These are phyloP conservation scores for Tuta absoluta DNA, from an alignment of 2,888 invertebrate species.

Conservation along the genomic window DNA sequence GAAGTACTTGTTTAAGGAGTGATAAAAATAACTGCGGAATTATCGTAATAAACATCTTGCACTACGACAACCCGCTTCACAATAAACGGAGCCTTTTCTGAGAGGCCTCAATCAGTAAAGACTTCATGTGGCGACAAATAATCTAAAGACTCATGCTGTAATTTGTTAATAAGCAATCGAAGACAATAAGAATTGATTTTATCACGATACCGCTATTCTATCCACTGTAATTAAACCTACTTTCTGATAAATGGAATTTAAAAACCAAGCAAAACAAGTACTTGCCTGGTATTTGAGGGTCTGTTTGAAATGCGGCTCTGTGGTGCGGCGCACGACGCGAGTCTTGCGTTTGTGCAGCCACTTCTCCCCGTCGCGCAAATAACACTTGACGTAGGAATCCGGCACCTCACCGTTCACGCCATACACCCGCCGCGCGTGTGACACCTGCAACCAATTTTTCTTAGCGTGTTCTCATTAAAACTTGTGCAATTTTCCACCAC, in stretches of 20 bases:
- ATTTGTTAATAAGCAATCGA: too few relatives aligned
- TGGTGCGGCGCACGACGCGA: slow-evolving; percentile 88
- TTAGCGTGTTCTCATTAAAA: slow-evolving; percentile 16
- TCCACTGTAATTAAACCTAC: background rate
- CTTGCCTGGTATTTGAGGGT: slow-evolving; percentile 90
- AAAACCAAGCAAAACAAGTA: background rate
- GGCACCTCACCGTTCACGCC: slow-evolving; percentile 86
- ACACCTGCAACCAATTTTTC: slow-evolving; percentile 55
- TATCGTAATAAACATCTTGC: too few relatives aligned
- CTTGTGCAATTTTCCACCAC: background rate
- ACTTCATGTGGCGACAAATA: too few relatives aligned
- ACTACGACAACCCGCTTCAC: too few relatives aligned
- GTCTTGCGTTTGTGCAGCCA: slow-evolving; percentile 96
- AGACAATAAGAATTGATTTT: too few relatives aligned
- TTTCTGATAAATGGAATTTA: background rate
- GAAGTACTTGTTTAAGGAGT: too few relatives aligned
- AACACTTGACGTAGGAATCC: slow-evolving; percentile 97
- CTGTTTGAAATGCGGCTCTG: slow-evolving; percentile 93
- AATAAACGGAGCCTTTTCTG: too few relatives aligned
- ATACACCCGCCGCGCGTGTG: slow-evolving; percentile 73
- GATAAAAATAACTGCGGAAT: too few relatives aligned
- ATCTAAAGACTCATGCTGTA: too few relatives aligned
- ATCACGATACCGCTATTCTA: too few relatives aligned
- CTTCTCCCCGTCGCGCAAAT: slow-evolving; percentile 92
- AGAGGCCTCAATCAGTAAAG: too few relatives aligned